Conservation (phyloP, 2,888 invertebrate genomes). For the Schizotus pectinicornis region DNA sequence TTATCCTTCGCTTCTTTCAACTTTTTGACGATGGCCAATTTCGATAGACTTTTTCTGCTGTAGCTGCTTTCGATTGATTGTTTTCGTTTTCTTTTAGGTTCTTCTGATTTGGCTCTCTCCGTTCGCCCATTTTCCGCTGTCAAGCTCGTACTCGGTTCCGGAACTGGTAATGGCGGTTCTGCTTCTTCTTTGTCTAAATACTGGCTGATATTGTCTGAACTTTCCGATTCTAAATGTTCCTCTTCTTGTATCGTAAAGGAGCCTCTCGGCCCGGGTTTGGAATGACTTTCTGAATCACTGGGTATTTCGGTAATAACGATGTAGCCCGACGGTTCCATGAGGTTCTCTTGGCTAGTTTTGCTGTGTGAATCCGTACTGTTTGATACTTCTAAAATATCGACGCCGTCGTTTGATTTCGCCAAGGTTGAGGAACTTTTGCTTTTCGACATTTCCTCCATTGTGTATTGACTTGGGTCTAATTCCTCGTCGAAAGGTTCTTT, state of each 20-base stretch:
- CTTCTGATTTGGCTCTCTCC: constrained; percentile 40
- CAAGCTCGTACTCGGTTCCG: constrained; percentile 12
- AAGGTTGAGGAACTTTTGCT: constrained; percentile 44
- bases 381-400: constrained; percentile 38
- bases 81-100: constrained; percentile 44
- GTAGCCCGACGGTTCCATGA: constrained; percentile 22
- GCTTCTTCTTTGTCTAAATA: constrained; percentile 55
- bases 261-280: constrained; percentile 15
- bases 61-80: constrained; percentile 46
- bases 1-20: constrained; percentile 51
- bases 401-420: constrained; percentile 31
- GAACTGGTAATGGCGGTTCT: constrained; percentile 8
- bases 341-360: constrained; percentile 12
- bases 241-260: constrained; percentile 21
- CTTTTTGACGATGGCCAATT: constrained; percentile 43
- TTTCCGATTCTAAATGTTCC: constrained; percentile 48
- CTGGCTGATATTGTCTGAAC: constrained; percentile 56
- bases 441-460: constrained; percentile 49
- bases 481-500: constrained; percentile 63
- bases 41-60: constrained; percentile 45
- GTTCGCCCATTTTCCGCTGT: constrained; percentile 20
- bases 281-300: constrained; percentile 25
- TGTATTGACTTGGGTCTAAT: constrained; percentile 55
- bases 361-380: constrained; percentile 11
- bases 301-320: constrained; percentile 28